Percentiles rank a stretch among this genome's conserved stretches.
These are phyloP conservation scores for Dryoscopus gambensis DNA, from an alignment of 2,113 vertebrate genomes.

Conservation along the genomic window DNA sequence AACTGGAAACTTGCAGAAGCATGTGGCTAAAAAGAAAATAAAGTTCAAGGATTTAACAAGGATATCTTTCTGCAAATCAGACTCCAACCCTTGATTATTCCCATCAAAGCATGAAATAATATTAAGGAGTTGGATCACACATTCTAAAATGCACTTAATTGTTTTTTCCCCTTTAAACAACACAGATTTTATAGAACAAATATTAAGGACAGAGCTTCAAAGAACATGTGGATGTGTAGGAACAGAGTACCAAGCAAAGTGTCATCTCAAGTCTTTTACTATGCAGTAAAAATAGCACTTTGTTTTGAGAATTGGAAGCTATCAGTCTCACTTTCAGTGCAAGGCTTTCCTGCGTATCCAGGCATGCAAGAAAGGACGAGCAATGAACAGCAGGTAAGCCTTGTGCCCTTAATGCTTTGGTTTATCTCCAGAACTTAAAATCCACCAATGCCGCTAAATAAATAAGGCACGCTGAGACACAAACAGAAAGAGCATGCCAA, in stretches of 20 bases:
- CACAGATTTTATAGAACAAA: not conserved
- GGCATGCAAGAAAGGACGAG: not conserved
- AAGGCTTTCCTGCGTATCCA: not conserved
- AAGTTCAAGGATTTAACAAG: not conserved
- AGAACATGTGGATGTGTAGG: not conserved
- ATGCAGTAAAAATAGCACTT: not conserved
- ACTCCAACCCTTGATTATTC: constrained; percentile 25
- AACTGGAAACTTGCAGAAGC: not conserved
- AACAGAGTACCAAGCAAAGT: not conserved
- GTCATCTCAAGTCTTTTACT: not conserved
- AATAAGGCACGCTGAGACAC: not conserved
- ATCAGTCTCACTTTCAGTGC: not conserved
- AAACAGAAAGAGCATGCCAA: not conserved
- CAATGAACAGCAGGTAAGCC: not conserved
- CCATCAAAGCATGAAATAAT: constrained; percentile 13
- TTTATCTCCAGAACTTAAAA: constrained; percentile 2
- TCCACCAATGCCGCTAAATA: not conserved
- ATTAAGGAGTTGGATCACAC: constrained; percentile 9
- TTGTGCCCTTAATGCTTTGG: not conserved
- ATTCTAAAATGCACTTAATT: not conserved
- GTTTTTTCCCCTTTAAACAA: not conserved
- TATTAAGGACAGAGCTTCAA: not conserved
- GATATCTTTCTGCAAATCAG: constrained; percentile 26
- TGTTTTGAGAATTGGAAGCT: not conserved
- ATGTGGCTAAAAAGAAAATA: not conserved